These are phyloP conservation scores for Cryptophagus acutangulus DNA, from an alignment of 2,888 invertebrate genomes.

Conservation along the genomic window DNA sequence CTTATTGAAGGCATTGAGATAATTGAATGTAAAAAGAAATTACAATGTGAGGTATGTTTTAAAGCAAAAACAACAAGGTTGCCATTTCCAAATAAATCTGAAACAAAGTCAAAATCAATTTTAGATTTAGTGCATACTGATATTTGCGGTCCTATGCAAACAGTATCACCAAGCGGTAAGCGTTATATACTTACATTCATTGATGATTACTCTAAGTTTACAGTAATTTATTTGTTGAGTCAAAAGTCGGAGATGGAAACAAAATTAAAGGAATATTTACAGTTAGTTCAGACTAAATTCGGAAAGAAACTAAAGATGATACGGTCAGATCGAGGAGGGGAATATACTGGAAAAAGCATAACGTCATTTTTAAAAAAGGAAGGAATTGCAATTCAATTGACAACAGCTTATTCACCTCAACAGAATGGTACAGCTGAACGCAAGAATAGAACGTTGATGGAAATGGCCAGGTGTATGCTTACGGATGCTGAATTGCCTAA, in stretches of 20 bases:
- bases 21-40: slow-evolving; percentile 3
- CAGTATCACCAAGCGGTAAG: slow-evolving; percentile 17
- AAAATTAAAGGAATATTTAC: slow-evolving; percentile 8
- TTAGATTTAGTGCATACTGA: slow-evolving; percentile 33
- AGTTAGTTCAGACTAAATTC: slow-evolving; percentile 7
- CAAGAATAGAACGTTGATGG: slow-evolving; percentile 32
- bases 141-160: slow-evolving; percentile 36
- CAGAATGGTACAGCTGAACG: slow-evolving; percentile 41
- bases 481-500: slow-evolving; percentile 11
- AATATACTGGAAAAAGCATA: slow-evolving; percentile 35
- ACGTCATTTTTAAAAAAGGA: slow-evolving; percentile 31
- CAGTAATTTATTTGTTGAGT: slow-evolving; percentile 9
- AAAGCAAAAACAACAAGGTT: slow-evolving; percentile 4
- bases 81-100: slow-evolving; percentile 4
- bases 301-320: slow-evolving; percentile 3
- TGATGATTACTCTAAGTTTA: slow-evolving; percentile 10
- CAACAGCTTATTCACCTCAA: slow-evolving; percentile 41
- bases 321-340: slow-evolving; percentile 31
- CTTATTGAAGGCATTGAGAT: slow-evolving; percentile 4
- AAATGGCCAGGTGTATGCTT: slow-evolving; percentile 15
- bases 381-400: slow-evolving; percentile 36
- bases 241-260: slow-evolving; percentile 5
- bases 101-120: neutral
- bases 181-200: slow-evolving; percentile 11
- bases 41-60: slow-evolving; percentile 6